Base-by-base conservation (phyloP, 2,888 invertebrate genomes). In the Coelopa pilipes region DNA sequence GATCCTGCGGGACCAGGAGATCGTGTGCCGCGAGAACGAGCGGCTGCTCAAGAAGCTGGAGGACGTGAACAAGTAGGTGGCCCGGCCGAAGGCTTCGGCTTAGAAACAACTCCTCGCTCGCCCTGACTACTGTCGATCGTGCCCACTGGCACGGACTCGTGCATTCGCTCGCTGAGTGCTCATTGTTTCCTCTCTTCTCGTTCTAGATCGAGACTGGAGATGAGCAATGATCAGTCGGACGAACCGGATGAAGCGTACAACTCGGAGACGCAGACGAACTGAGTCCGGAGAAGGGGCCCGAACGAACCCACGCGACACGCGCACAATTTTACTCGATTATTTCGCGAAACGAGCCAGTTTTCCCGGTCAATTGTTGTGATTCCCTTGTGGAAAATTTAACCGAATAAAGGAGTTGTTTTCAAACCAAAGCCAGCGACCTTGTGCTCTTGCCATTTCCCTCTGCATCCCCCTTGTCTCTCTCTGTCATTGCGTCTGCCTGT, bases 11-110 rank as follows among this genome's bases (percentile, higher is more conserved):
- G 97, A 98, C 86, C 97, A 97, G 85, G 97, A 97, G 86, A 87
- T 95, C 53, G 92, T 97, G 46, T 96, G 95, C 82, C 89, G 95
- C 72, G 97, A 98, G 87, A 98, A 98, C 82, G 97, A 98, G 85
- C 89, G 95, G 70, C 89, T 98, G 75, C 88, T 95, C 71, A 94
- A 93, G 86, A 96, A 96, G 87, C 88, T 97, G 71, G 96, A 97
- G 86, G 95, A 95, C 87, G 94, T 95, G 74, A 95, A 94, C 87
- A 92, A 92, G 95, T 95, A 89, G 92, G 93, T 91, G 7, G 17
- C 7, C 49, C n/a, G n/a, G n/a, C n/a, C n/a, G n/a, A 66, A 49
- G 2, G 34, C n/a, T n/a, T n/a, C n/a, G 15, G 19, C 3, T 45
- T 46, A 46, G 15, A 46, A 46, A 13, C 45, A 65, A 65, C 15